A percentile compares a stretch with the other conserved stretches of the same genome.
Evolutionary conservation across 2,888 invertebrate genomes (phyloP).

Genomic region (Netelia fuscicornis): DNA sequence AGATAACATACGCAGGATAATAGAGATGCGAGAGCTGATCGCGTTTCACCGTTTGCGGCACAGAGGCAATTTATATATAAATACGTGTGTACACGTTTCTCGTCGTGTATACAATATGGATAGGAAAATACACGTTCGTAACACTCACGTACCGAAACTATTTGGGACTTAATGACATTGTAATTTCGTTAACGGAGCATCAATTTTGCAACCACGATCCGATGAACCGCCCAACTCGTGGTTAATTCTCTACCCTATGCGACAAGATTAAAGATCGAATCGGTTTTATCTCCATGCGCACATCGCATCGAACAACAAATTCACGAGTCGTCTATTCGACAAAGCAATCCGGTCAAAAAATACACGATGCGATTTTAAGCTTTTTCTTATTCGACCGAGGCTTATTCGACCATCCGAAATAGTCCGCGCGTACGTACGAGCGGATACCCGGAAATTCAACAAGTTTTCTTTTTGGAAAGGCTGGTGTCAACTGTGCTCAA

Average conservation of each 20-base stretch:
- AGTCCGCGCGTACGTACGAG: too few relatives aligned
- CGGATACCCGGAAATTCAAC: too few relatives aligned
- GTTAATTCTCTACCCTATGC: constrained; percentile 36
- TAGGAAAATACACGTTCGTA: constrained; percentile 9
- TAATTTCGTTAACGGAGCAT: constrained; percentile 64
- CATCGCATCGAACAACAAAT: not conserved
- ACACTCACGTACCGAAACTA: constrained; percentile 39
- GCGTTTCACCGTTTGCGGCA: constrained; percentile 29
- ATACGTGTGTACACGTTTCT: not conserved
- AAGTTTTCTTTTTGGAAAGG: too few relatives aligned
- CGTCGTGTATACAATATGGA: not conserved
- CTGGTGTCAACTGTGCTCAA: too few relatives aligned
- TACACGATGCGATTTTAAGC: too few relatives aligned
- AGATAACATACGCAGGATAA: constrained; percentile 64
- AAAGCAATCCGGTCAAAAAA: too few relatives aligned
- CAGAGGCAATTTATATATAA: constrained; percentile 6
- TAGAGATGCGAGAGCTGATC: constrained; percentile 66
- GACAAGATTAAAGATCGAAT: constrained; percentile 1
- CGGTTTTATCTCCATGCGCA: not conserved
- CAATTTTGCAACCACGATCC: constrained; percentile 59
- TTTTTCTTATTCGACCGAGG: too few relatives aligned
- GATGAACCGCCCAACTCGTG: constrained; percentile 36
- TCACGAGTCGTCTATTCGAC: not conserved
- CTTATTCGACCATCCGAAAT: too few relatives aligned
- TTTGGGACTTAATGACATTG: constrained; percentile 59